Evolutionary conservation across 2,797 vertebrate genomes (phyloP).

Genomic region (Acipenser transmontanus): DNA sequence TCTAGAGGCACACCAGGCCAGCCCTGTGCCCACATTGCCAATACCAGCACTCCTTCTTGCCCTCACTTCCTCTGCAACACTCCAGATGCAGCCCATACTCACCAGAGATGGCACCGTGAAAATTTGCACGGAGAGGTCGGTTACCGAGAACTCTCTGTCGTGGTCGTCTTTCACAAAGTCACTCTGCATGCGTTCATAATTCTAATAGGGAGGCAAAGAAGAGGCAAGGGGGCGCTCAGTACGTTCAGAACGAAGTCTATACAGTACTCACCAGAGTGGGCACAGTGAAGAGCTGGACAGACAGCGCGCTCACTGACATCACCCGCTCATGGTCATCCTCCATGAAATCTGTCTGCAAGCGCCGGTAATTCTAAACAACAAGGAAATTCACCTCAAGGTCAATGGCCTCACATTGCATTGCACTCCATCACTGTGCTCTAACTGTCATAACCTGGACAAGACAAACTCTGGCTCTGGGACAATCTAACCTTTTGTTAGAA

Average conservation of each 20-base stretch:
- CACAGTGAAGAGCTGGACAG: slow-evolving; percentile 96
- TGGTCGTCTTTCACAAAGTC: slow-evolving; percentile 95
- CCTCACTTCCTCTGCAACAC: slow-evolving; percentile 22
- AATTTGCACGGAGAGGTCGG: slow-evolving; percentile 94
- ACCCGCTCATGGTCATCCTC: slow-evolving; percentile 95
- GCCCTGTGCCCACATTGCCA: background rate
- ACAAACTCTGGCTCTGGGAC: no score
- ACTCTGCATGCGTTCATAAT: slow-evolving; percentile 90
- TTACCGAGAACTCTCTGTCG: slow-evolving; percentile 90
- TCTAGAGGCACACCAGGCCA: background rate
- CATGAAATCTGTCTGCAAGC: slow-evolving; percentile 98
- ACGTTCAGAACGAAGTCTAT: slow-evolving; percentile 48
- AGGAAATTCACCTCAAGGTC: slow-evolving; percentile 81
- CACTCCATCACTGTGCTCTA: slow-evolving; percentile 8
- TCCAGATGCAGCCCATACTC: slow-evolving; percentile 51
- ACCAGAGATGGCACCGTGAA: slow-evolving; percentile 94
- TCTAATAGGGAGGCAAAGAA: slow-evolving; percentile 79
- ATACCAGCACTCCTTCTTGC: slow-evolving; percentile 6
- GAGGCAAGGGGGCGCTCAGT: slow-evolving; percentile 65
- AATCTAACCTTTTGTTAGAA: background rate
- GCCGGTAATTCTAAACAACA: slow-evolving; percentile 95
- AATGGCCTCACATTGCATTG: slow-evolving; percentile 49
- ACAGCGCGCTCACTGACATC: slow-evolving; percentile 94
- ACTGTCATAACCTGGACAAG: no score
- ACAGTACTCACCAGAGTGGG: slow-evolving; percentile 91